A percentile compares a stretch with the other conserved stretches of the same genome.
phyloP scores from a whole-genome alignment of 2,797 vertebrate species.

The Lemur catta region DNA sequence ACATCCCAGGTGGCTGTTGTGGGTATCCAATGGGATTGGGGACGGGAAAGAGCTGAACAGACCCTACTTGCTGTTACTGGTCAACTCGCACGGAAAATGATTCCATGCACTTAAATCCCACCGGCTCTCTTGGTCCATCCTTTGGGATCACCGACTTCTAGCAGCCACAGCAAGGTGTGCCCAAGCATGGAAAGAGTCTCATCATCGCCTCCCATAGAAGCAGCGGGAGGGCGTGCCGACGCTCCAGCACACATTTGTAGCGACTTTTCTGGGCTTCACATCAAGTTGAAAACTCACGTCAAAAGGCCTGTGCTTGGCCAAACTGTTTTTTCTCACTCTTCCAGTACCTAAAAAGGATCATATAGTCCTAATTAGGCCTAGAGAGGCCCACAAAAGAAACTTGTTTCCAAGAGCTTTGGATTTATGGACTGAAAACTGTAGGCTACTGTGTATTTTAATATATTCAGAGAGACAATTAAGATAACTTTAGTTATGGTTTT shows the following conservation, averaged over 20 bases:
- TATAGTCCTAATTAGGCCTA: slow-evolving; percentile 79
- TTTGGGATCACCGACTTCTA: background rate
- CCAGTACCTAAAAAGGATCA: slow-evolving; percentile 68
- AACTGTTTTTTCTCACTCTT: slow-evolving; percentile 54
- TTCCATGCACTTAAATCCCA: background rate
- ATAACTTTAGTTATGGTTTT: slow-evolving; percentile 72
- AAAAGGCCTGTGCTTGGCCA: slow-evolving; percentile 19
- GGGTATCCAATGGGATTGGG: background rate
- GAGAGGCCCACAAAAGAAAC: slow-evolving; percentile 72
- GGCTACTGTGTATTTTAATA: slow-evolving; percentile 80
- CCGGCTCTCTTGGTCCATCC: background rate
- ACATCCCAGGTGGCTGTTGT: background rate
- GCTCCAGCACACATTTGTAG: background rate
- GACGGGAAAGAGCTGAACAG: background rate
- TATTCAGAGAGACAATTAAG: slow-evolving; percentile 79
- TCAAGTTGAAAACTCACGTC: slow-evolving; percentile 54
- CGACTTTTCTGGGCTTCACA: slow-evolving; percentile 48
- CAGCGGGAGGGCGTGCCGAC: background rate
- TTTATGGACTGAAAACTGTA: slow-evolving; percentile 74
- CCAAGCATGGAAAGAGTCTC: background rate
- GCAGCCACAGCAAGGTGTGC: background rate
- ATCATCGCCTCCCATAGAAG: background rate
- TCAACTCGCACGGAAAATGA: background rate
- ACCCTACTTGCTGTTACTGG: background rate
- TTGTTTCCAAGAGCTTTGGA: slow-evolving; percentile 70